Percentiles rank a stretch among this genome's conserved stretches.
Evolutionary conservation across 1,140 invertebrate genomes (phyloP).

Genomic region (Sinonovacula constricta): DNA sequence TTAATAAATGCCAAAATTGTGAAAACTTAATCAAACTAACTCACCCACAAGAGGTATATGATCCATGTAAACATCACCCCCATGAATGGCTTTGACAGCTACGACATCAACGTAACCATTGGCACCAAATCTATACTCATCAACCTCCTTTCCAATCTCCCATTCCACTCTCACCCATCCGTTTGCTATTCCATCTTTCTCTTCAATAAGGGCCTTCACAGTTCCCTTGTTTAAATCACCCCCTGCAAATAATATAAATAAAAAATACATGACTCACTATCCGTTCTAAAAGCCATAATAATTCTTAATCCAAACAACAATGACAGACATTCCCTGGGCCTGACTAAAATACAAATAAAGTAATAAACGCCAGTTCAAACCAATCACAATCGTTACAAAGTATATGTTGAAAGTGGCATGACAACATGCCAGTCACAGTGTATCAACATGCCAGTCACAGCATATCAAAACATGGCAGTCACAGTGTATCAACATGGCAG

Average conservation of each 20-base stretch:
- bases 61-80: slow-evolving; percentile 41
- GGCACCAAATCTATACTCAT: slow-evolving; percentile 46
- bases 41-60: slow-evolving; percentile 45
- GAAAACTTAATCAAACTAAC: slow-evolving; percentile 9
- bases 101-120: slow-evolving; percentile 43
- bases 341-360: too few species aligned
- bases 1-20: neutral
- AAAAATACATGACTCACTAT: too few species aligned
- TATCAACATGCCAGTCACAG: too few species aligned
- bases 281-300: too few species aligned
- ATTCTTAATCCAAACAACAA: too few species aligned
- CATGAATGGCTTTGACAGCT: slow-evolving; percentile 6
- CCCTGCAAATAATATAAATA: neutral
- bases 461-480: too few species aligned
- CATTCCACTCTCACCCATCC: slow-evolving; percentile 45
- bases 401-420: too few species aligned
- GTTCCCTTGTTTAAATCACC: slow-evolving; percentile 30
- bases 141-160: slow-evolving; percentile 31
- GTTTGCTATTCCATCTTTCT: slow-evolving; percentile 32
- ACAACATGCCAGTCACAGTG: too few species aligned
- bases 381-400: too few species aligned
- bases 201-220: slow-evolving; percentile 37
- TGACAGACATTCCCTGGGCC: too few species aligned
- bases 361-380: too few species aligned
- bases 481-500: too few species aligned